Base-by-base conservation (phyloP, 1,140 invertebrate genomes). In the Laupala kohalensis region DNA sequence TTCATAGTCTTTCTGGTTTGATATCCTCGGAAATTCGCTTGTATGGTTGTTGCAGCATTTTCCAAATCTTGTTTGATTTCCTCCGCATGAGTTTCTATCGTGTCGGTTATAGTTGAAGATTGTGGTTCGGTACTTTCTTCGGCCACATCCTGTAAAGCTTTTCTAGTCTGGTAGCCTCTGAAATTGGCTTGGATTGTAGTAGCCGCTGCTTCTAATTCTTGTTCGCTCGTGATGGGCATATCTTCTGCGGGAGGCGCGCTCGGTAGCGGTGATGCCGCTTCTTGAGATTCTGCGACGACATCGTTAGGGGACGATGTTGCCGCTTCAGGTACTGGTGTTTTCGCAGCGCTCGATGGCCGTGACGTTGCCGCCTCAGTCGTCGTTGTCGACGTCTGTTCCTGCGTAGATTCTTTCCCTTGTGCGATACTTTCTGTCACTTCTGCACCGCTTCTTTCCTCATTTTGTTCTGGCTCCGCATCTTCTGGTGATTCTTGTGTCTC, bases 21-120 rank as follows among this genome's bases (percentile, higher is more conserved):
- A 75, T 90, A 90, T 1, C 89, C 90, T 69, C 89, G 83, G 78
- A 88, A 91, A 70, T 86, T 84, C 30, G 89, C 88, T 78, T 92
- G 90, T 68, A 92, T 91, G 77, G 87, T 90, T 4, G 86, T 87
- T 19, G 90, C 90, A 25, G 90, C 90, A 9, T 3, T 63, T 4
- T 26, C 64, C 69, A 63, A n/a, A 53, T 53, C 37, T 53, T 1
- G n/a, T 25, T 69, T 6, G 0, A 28, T 15, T 28, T 30, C 29
- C 2, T 69, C 68, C 68, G 5, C 24, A 5, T 1, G 4, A 28
- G 25, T 24, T 27, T 29, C 6, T n/a, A 27, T 19, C 5, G 5
- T 27, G 5, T 9, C 65, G 4, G 25, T 12, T n/a, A n/a, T n/a
- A n/a, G n/a, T n/a, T n/a, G n/a, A n/a, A n/a, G n/a, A n/a, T n/a